Percentiles rank a stretch among this genome's conserved stretches.
These are phyloP conservation scores for Ormyrus rosae DNA, from an alignment of 2,888 invertebrate genomes.

Conservation along the genomic window DNA sequence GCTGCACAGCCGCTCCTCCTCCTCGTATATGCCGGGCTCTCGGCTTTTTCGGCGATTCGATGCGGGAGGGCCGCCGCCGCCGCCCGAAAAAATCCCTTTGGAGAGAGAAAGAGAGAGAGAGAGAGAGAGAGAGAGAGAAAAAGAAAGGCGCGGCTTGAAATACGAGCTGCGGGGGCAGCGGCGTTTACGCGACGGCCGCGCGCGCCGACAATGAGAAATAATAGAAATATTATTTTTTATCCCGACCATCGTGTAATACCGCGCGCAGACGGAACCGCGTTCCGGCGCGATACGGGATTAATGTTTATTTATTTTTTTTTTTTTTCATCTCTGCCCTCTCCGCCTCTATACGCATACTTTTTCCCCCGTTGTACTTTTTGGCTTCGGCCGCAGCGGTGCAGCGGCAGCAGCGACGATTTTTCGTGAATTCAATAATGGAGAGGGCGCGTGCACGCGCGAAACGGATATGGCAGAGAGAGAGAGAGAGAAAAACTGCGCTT, in stretches of 20 bases:
- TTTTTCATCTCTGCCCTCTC: neutral
- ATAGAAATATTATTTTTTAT: conserved; percentile 42
- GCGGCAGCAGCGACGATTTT: too few species aligned
- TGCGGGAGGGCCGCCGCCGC: conserved; percentile 28
- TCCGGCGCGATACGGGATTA: conserved; percentile 37
- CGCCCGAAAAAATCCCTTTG: conserved; percentile 22
- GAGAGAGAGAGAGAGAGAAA: too few species aligned
- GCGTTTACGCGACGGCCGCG: neutral
- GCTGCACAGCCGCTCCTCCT: neutral
- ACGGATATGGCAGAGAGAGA: too few species aligned
- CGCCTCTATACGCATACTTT: neutral
- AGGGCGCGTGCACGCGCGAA: neutral
- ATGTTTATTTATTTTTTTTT: conserved; percentile 33
- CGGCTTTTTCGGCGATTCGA: conserved; percentile 20
- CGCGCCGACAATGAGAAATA: conserved; percentile 21
- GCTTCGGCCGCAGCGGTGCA: too few species aligned
- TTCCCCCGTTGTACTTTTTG: neutral
- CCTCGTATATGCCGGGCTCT: neutral
- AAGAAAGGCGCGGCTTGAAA: conserved; percentile 30
- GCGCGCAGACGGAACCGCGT: neutral
- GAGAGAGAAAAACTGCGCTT: neutral
- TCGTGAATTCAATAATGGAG: conserved; percentile 26
- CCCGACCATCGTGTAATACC: neutral
- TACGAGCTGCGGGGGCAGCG: conserved; percentile 23
- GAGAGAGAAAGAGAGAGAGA: neutral